Evolutionary conservation across 37 sponge, comb jelly and placozoan genomes (phyloP).

Genomic region (Beroe ovata): DNA sequence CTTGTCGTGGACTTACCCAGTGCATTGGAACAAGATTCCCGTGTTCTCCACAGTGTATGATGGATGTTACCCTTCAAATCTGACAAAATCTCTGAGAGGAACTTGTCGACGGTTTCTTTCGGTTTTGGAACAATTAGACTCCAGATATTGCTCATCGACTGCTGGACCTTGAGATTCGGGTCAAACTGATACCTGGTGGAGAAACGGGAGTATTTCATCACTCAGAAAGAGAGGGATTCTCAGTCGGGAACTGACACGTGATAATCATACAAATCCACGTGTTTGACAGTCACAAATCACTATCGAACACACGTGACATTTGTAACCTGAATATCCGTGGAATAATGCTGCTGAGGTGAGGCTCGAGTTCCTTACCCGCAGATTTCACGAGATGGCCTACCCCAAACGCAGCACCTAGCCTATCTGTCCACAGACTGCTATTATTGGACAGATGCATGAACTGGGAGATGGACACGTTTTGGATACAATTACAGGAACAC

Average conservation of each 20-base stretch:
- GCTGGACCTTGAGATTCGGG: constrained; percentile 77
- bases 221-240: too few relatives aligned
- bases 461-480: constrained; percentile 27
- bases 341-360: constrained; percentile 74
- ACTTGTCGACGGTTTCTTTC: constrained; percentile 73
- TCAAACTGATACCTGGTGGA: constrained; percentile 80
- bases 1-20: constrained; percentile 14
- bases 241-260: too few relatives aligned
- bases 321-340: constrained; percentile 78
- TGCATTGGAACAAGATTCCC: constrained; percentile 77
- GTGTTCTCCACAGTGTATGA: constrained; percentile 77
- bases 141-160: constrained; percentile 90
- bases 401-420: constrained; percentile 47
- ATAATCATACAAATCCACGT: too few relatives aligned
- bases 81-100: constrained; percentile 70
- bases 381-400: constrained; percentile 36
- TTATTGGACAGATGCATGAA: constrained; percentile 88
- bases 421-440: constrained; percentile 79
- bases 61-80: constrained; percentile 76
- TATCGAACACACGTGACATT: too few relatives aligned
- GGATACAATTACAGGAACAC: too few relatives aligned
- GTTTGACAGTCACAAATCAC: too few relatives aligned
- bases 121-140: constrained; percentile 75
- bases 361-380: constrained; percentile 80
- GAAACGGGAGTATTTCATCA: too few relatives aligned